Conservation (phyloP, 2,113 vertebrate species). For the Uropsilus gracilis region DNA sequence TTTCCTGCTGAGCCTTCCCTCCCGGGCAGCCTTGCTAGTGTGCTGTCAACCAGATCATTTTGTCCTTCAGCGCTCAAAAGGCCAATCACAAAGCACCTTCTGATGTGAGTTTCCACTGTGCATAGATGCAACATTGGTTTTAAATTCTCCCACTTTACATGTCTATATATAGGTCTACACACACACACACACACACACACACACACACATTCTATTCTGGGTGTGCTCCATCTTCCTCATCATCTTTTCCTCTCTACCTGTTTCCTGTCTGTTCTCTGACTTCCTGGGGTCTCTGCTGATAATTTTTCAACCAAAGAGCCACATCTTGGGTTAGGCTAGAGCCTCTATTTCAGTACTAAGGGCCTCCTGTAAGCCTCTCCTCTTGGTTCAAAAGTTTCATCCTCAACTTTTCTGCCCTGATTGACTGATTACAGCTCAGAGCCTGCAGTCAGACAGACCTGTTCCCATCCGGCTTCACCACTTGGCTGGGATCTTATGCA, state of each 20-base stretch:
- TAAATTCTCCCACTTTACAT: not conserved
- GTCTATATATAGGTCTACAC: no score
- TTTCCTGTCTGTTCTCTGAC: not conserved
- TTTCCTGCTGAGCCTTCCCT: not conserved
- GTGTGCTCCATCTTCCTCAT: not conserved
- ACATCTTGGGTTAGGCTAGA: not conserved
- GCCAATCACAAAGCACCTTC: not conserved
- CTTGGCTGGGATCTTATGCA: conserved; percentile 36
- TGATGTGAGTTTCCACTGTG: not conserved
- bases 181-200: no score
- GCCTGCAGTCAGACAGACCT: conserved; percentile 54
- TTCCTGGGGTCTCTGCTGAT: not conserved
- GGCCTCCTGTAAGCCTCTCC: not conserved
- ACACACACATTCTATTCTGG: no score
- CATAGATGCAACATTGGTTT: not conserved
- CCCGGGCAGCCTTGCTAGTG: not conserved
- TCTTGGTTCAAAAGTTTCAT: not conserved
- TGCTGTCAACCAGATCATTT: not conserved
- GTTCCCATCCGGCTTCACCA: conserved; percentile 43
- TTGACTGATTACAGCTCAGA: conserved; percentile 26
- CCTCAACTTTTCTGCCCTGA: conserved; percentile 1
- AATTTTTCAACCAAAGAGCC: not conserved
- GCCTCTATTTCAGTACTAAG: not conserved
- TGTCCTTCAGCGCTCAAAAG: not conserved
- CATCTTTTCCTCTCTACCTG: not conserved